Evolutionary conservation across 2,888 invertebrate species (phyloP).

Genomic region (Onthophagus sagittarius): DNA sequence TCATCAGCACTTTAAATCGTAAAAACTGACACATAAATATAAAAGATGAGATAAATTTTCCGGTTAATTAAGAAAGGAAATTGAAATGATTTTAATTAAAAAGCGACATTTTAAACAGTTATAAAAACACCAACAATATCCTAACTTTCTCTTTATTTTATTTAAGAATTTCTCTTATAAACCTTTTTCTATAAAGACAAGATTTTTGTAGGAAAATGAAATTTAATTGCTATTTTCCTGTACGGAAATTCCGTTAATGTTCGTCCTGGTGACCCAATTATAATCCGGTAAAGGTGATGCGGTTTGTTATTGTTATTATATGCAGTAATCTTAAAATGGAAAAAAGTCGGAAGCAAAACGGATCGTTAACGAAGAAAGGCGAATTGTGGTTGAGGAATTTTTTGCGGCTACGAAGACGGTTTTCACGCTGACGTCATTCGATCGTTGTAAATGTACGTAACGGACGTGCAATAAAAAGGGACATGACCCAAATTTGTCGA

Average conservation of each 20-base stretch:
- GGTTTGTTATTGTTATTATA: background rate
- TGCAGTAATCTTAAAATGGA: background rate
- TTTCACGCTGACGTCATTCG: background rate
- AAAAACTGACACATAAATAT: too few relatives aligned
- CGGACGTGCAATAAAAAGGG: background rate
- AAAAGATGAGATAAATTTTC: too few relatives aligned
- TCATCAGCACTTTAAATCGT: too few relatives aligned
- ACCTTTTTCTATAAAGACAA: too few relatives aligned
- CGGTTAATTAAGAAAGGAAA: too few relatives aligned
- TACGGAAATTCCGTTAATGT: background rate
- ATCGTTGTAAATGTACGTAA: background rate
- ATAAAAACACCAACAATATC: too few relatives aligned
- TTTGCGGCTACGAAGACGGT: background rate
- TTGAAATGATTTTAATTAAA: too few relatives aligned
- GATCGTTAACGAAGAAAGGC: background rate
- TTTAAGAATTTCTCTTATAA: too few relatives aligned
- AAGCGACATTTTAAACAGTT: too few relatives aligned
- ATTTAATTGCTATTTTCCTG: background rate
- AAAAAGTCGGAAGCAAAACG: background rate
- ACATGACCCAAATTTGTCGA: background rate
- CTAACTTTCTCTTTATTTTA: too few relatives aligned
- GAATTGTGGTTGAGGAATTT: background rate
- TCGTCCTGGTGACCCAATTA: background rate
- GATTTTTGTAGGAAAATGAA: background rate
- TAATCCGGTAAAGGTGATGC: background rate